Conservation (phyloP, 2,888 invertebrate genomes). For the Pocota personata region DNA sequence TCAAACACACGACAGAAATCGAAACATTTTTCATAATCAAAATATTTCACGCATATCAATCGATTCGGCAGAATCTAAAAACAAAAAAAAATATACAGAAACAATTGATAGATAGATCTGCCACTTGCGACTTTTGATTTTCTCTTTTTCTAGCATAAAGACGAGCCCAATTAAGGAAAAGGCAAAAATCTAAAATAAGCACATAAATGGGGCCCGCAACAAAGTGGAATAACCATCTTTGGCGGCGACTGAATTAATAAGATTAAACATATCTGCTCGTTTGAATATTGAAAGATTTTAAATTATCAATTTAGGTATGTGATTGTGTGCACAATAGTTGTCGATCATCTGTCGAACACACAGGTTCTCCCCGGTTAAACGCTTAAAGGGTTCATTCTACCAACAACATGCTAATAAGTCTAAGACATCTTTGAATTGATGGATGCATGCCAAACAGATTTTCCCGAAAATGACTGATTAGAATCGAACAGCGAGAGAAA, state of each 20-base stretch:
- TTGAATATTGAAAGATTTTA: conserved; percentile 43
- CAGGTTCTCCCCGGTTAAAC: background rate
- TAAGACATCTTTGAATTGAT: conserved; percentile 37
- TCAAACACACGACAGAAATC: conserved; percentile 56
- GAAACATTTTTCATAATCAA: conserved; percentile 41
- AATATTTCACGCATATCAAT: conserved; percentile 66
- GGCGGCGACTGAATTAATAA: conserved; percentile 39
- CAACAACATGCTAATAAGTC: conserved; percentile 55
- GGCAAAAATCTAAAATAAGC: conserved; percentile 28
- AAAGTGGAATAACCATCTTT: conserved; percentile 23
- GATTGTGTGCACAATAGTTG: conserved; percentile 28
- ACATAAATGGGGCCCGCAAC: background rate
- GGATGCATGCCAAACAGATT: conserved; percentile 51
- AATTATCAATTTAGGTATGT: background rate
- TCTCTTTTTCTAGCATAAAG: background rate
- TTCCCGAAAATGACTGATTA: conserved; percentile 60
- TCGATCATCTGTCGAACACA: conserved; percentile 58
- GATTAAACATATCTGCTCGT: conserved; percentile 43
- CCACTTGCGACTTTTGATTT: background rate
- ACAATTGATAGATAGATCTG: conserved; percentile 62
- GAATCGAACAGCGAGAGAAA: conserved; percentile 24
- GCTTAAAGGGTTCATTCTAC: conserved; percentile 23
- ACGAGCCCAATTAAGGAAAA: conserved; percentile 26
- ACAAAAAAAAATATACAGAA: conserved; percentile 1
- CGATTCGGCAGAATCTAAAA: conserved; percentile 50